phyloP scores from a whole-genome alignment of 2,113 vertebrate species.

The Nothobranchius kuhntae region DNA sequence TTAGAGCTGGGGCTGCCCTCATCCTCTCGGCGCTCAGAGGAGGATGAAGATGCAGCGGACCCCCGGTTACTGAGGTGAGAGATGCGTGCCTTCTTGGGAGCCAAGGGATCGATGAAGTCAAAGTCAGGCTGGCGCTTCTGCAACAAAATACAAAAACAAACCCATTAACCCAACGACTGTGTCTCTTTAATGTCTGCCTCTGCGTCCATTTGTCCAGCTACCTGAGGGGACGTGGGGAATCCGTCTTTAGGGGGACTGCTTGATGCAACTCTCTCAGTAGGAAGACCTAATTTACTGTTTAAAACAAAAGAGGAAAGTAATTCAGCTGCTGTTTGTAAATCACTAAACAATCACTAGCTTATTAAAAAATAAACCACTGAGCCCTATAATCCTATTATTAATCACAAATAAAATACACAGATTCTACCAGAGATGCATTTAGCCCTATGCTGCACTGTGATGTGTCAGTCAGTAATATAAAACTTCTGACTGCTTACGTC shows the following conservation, averaged over 20 bases:
- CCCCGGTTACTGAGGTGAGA: slow-evolving; percentile 83
- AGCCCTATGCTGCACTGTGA: no score
- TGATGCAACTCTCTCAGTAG: slow-evolving; percentile 65
- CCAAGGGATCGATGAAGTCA: slow-evolving; percentile 83
- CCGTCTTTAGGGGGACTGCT: slow-evolving; percentile 76
- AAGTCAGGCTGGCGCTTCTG: slow-evolving; percentile 82
- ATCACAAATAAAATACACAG: background rate
- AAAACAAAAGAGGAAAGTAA: background rate
- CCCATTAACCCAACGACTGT: background rate
- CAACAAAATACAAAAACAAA: slow-evolving; percentile 4
- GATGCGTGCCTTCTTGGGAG: slow-evolving; percentile 86
- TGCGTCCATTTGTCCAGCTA: slow-evolving; percentile 31
- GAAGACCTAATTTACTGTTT: slow-evolving; percentile 77
- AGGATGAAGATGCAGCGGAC: slow-evolving; percentile 59
- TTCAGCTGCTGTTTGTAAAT: background rate
- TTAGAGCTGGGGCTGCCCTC: slow-evolving; percentile 57
- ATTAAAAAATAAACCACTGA: background rate
- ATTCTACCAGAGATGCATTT: no score
- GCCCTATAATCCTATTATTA: background rate
- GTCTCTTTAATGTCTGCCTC: background rate
- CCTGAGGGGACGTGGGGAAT: slow-evolving; percentile 71
- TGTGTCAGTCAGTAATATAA: no score
- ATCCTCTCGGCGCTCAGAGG: slow-evolving; percentile 76
- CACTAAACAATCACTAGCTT: background rate
- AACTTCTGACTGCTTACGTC: no score